Conservation (phyloP, 2,888 invertebrate species). For the Dascillus cervinus region DNA sequence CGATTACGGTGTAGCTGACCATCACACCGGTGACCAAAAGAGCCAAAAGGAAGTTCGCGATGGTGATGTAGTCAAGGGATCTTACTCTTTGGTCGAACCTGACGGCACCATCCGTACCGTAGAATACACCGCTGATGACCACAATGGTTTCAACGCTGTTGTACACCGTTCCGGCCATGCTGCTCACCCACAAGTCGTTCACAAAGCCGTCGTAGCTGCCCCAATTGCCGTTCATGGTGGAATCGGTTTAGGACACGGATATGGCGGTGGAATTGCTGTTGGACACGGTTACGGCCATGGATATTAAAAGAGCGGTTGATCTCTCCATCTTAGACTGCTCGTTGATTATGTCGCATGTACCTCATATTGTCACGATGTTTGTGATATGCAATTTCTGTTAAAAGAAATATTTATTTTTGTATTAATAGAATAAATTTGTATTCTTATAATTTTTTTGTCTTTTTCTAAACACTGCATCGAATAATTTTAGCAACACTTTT, state of each 20-base stretch:
- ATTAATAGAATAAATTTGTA: too few relatives aligned
- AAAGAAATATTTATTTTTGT: too few relatives aligned
- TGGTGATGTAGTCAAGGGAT: constrained; percentile 48
- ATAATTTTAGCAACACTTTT: too few relatives aligned
- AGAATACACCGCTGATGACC: constrained; percentile 50
- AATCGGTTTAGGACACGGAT: constrained; percentile 4
- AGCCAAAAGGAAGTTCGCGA: constrained; percentile 48
- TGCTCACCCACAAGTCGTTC: constrained; percentile 42
- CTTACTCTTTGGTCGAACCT: constrained; percentile 49
- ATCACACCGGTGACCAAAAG: constrained; percentile 50
- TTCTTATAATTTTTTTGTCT: too few relatives aligned
- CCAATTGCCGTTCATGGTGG: constrained; percentile 9
- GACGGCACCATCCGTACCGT: constrained; percentile 51
- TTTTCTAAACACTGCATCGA: too few relatives aligned
- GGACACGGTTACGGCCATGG: constrained; percentile 2
- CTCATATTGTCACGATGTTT: too few relatives aligned
- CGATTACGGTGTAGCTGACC: constrained; percentile 51
- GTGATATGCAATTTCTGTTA: too few relatives aligned
- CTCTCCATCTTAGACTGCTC: too few relatives aligned
- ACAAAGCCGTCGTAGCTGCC: constrained; percentile 30
- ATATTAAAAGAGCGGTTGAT: too few relatives aligned
- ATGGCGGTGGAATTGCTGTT: background rate
- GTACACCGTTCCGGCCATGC: constrained; percentile 48
- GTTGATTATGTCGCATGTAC: too few relatives aligned
- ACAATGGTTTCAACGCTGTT: constrained; percentile 44